Percentiles rank a stretch among this genome's conserved stretches.
Evolutionary conservation across 2,888 invertebrate species (phyloP).

Genomic region (Zele albiditarsus): DNA sequence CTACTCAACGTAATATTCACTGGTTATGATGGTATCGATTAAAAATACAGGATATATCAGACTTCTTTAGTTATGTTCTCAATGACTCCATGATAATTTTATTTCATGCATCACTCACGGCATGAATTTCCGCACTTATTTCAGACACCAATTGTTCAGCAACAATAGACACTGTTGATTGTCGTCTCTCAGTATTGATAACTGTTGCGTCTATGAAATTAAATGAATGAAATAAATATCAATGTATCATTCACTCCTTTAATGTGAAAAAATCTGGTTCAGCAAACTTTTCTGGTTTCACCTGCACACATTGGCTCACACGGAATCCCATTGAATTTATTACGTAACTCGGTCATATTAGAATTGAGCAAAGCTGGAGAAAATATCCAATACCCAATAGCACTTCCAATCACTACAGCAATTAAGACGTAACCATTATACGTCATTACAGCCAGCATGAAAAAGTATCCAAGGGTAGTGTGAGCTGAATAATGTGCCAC

Average conservation of each 20-base stretch:
- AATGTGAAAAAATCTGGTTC: background rate
- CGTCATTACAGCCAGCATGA: conserved; percentile 84
- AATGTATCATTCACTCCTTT: background rate
- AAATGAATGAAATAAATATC: background rate
- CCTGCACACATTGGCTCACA: conserved; percentile 66
- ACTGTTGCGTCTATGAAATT: background rate
- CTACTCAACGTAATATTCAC: background rate
- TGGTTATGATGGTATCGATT: background rate
- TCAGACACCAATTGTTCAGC: conserved; percentile 62
- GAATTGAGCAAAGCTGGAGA: conserved; percentile 75
- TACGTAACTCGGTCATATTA: conserved; percentile 74
- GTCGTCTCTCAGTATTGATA: conserved; percentile 53
- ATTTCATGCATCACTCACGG: background rate
- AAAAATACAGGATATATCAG: background rate
- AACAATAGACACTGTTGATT: conserved; percentile 58
- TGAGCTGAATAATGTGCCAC: conserved; percentile 75
- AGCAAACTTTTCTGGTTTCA: conserved; percentile 45
- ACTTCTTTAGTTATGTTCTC: background rate
- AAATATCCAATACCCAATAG: conserved; percentile 77
- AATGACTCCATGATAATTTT: background rate
- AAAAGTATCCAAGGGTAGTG: conserved; percentile 79
- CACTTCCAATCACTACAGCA: conserved; percentile 79
- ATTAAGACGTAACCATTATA: conserved; percentile 81
- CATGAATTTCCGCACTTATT: conserved; percentile 61
- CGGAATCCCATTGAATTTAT: conserved; percentile 50